These are phyloP conservation scores for Porphyrio hochstetteri DNA, from an alignment of 2,113 vertebrate species.

Conservation along the genomic window DNA sequence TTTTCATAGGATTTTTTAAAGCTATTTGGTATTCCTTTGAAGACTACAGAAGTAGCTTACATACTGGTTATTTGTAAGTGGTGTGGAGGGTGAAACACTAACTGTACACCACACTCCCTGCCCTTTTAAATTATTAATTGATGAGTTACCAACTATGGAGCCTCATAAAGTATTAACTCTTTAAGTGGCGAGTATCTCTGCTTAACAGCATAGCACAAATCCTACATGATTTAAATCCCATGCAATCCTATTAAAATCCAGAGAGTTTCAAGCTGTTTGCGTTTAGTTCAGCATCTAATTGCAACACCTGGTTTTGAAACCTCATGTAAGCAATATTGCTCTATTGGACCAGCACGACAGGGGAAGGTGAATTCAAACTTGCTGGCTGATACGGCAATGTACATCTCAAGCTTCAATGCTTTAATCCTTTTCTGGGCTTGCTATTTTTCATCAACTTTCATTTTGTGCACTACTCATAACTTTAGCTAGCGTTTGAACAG, in stretches of 20 bases:
- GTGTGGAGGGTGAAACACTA: constrained; percentile 25
- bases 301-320: not conserved
- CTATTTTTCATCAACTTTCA: not conserved
- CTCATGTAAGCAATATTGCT: not conserved
- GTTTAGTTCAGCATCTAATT: not conserved
- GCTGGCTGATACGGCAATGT: rapidly evolving
- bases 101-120: constrained; percentile 29
- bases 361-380: not conserved
- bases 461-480: not conserved
- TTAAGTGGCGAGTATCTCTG: not conserved
- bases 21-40: constrained; percentile 20
- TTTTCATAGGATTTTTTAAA: not conserved
- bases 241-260: not conserved
- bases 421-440: not conserved
- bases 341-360: not conserved
- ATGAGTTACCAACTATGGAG: constrained; percentile 19
- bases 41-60: not conserved
- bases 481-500: not conserved
- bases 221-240: not conserved
- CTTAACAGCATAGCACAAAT: not conserved
- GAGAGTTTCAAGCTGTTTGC: not conserved
- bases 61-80: constrained; percentile 17
- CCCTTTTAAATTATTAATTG: constrained; percentile 67
- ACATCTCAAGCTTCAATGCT: not conserved
- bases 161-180: constrained; percentile 59